Percentiles rank a stretch among this genome's conserved stretches.
phyloP scores from a whole-genome alignment of 1,140 invertebrate species.

The Plectrocnemia conspersa region DNA sequence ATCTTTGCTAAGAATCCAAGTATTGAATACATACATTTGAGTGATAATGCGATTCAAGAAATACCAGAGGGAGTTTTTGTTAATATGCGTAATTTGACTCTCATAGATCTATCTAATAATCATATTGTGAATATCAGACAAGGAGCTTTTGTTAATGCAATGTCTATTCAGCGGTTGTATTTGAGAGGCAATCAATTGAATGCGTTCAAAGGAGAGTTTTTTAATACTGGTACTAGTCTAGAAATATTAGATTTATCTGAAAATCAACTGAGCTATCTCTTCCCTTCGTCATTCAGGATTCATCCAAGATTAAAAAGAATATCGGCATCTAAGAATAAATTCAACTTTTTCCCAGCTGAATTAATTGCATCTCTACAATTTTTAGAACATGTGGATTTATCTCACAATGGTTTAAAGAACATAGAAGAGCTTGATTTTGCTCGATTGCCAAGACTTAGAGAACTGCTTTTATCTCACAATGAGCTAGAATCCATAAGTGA shows the following conservation, averaged over 20 bases:
- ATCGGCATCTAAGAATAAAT: constrained; percentile 66
- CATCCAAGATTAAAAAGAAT: constrained; percentile 69
- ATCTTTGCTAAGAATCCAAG: constrained; percentile 63
- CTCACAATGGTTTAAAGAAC: constrained; percentile 67
- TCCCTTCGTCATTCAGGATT: constrained; percentile 76
- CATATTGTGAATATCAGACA: constrained; percentile 70
- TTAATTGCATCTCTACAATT: constrained; percentile 69
- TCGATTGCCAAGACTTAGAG: constrained; percentile 65
- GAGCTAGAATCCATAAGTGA: constrained; percentile 75
- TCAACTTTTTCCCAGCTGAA: constrained; percentile 78
- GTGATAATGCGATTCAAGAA: constrained; percentile 64
- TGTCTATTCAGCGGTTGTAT: constrained; percentile 63
- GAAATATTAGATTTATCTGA: constrained; percentile 69
- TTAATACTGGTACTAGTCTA: constrained; percentile 65
- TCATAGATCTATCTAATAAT: constrained; percentile 71
- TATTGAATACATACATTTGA: constrained; percentile 61
- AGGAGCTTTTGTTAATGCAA: constrained; percentile 61
- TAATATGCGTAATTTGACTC: constrained; percentile 65
- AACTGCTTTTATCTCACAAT: constrained; percentile 67
- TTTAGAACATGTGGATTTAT: constrained; percentile 70
- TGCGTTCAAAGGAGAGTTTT: constrained; percentile 75
- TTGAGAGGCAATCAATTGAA: constrained; percentile 66
- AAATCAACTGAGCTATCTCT: constrained; percentile 73
- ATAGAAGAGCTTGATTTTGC: constrained; percentile 82
- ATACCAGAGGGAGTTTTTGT: constrained; percentile 67